Percentiles rank a stretch among this genome's conserved stretches.
These are phyloP conservation scores for Drosophila teissieri DNA, from an alignment of 1,140 invertebrate species.

Conservation along the genomic window DNA sequence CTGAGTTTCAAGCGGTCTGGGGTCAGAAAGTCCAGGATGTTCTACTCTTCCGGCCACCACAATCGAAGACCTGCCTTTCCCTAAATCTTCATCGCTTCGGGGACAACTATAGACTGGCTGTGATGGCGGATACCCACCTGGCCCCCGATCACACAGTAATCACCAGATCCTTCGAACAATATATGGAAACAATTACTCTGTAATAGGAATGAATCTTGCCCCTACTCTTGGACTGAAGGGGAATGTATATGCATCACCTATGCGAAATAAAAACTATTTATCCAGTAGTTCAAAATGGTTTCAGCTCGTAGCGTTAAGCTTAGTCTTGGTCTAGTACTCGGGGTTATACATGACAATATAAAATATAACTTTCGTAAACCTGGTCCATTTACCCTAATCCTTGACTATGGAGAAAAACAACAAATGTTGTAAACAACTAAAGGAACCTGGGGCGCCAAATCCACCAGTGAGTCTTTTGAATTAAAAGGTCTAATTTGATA, in stretches of 20 bases:
- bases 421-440: constrained; percentile 9
- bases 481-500: not conserved
- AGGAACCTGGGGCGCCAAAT: not conserved
- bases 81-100: constrained; percentile 91
- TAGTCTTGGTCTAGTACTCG: not conserved
- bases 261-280: constrained; percentile 37
- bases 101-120: constrained; percentile 88
- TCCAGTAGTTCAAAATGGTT: constrained; percentile 5
- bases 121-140: constrained; percentile 91
- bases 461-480: not conserved
- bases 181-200: constrained; percentile 72
- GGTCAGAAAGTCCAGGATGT: constrained; percentile 89
- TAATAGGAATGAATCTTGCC: constrained; percentile 20
- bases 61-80: constrained; percentile 92
- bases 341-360: not conserved
- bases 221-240: not conserved
- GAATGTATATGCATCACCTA: constrained; percentile 2
- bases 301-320: too few species aligned
- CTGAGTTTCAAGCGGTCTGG: constrained; percentile 86
- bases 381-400: not conserved
- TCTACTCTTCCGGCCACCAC: constrained; percentile 91
- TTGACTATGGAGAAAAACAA: constrained; percentile 8
- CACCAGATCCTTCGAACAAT: constrained; percentile 74
- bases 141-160: constrained; percentile 86
- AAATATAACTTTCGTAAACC: not conserved